Base-by-base conservation (phyloP, 2,888 invertebrate genomes). In the Cryptophagus acutangulus region DNA sequence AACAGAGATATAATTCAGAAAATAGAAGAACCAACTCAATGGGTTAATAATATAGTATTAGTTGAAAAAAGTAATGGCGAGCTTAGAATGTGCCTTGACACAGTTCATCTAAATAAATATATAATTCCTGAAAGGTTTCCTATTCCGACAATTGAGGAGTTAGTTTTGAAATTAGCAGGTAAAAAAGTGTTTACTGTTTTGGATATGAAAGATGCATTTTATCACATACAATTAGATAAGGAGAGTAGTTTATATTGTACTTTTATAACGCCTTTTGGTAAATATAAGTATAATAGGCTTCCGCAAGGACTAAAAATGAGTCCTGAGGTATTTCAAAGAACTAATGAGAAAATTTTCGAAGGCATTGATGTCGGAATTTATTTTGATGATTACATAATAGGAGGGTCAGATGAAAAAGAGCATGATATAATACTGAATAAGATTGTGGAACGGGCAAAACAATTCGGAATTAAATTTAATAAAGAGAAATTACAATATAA, bases 401-500 rank as follows among this genome's bases (percentile, higher is more conserved):
- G 41, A 9, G 52, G 44, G 9, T 41, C 48, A 15, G 38, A 45
- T 35, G 41, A 46, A 34, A 43, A 49, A 10, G 42, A 48, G 31
- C 54, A 53, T 49, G 42, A 57, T n/a, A 8, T 38, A 28, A 49
- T 52, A 16, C 17, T 58, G 3, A 38, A 33, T 10, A 25, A 47
- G 35, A 51, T 57, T 10, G 25, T 59, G 17, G 39, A 49, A 8
- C 39, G 49, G 15, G 49, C 51, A 3, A 46, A 33, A 40, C 1
- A 55, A 25, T 40, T 36, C 35, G 50, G 50, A 39, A 45, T 60
- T 5, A 58, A 52, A 40, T 60, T 59, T 33, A 59, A 57, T 42
- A 38, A 15, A 12, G 8, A 41, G 6, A 59, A 57, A 36, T n/a
- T 54, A 10, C 51, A 58, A 41, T 54, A 39, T 37, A 46, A 43